phyloP scores from a whole-genome alignment of 1,140 invertebrate genomes.

The Papilio glaucus region DNA sequence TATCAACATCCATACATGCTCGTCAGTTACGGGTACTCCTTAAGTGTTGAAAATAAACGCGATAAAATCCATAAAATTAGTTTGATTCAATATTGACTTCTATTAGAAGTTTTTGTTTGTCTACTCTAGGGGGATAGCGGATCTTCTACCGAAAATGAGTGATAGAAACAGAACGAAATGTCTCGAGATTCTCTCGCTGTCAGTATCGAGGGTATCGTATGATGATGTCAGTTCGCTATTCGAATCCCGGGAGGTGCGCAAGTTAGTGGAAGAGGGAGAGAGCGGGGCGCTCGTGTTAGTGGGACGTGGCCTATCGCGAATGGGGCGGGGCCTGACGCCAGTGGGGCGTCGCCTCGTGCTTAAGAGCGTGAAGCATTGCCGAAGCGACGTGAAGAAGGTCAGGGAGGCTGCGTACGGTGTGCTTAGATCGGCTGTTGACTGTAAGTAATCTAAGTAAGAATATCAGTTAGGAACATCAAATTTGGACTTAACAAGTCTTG shows the following conservation, averaged over 20 bases:
- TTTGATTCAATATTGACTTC: neutral
- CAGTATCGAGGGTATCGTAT: neutral
- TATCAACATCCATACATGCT: too few relatives aligned
- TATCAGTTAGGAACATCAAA: neutral
- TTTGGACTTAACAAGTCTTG: too few relatives aligned
- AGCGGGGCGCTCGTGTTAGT: neutral
- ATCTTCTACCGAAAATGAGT: slow-evolving; percentile 30
- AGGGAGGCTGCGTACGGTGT: neutral
- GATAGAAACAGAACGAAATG: neutral
- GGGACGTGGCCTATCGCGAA: neutral
- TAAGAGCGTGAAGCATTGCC: neutral
- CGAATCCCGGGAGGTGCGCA: neutral
- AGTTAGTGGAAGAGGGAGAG: neutral
- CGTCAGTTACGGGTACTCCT: too few relatives aligned
- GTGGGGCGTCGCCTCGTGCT: neutral
- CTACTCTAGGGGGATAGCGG: slow-evolving; percentile 47
- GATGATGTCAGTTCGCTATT: neutral
- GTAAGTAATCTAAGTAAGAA: neutral
- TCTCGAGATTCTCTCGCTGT: neutral
- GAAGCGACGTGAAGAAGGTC: neutral
- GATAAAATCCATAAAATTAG: too few relatives aligned
- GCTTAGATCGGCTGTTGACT: neutral
- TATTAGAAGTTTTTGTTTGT: neutral
- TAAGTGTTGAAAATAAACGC: too few relatives aligned
- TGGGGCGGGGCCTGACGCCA: neutral